A percentile compares a stretch with the other conserved stretches of the same genome.
These are phyloP conservation scores for Marisa cornuarietis DNA, from an alignment of 1,140 invertebrate species.

Conservation along the genomic window DNA sequence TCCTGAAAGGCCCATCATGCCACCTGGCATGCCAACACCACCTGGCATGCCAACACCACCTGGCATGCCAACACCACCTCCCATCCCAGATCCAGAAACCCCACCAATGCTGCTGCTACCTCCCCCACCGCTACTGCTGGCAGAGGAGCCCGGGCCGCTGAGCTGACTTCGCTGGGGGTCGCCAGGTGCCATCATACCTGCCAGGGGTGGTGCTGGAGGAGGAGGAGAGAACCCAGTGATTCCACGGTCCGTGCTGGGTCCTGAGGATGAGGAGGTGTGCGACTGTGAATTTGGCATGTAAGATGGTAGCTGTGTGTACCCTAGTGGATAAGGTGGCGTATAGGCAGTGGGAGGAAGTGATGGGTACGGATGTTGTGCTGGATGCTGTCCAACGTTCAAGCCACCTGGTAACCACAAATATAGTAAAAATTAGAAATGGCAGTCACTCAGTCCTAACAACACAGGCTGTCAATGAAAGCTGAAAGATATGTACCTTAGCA, in stretches of 20 bases:
- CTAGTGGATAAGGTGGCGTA: constrained; percentile 15
- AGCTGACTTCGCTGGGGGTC: background rate
- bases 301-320: constrained; percentile 18
- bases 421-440: no score
- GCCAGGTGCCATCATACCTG: constrained; percentile 5
- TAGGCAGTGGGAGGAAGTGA: constrained; percentile 12
- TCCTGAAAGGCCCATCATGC: background rate
- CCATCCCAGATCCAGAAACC: background rate
- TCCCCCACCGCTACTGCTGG: background rate
- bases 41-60: background rate
- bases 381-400: background rate
- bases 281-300: constrained; percentile 21
- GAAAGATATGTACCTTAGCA: no score
- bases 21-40: background rate
- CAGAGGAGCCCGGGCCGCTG: background rate
- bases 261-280: constrained; percentile 12
- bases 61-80: background rate
- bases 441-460: no score
- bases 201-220: constrained; percentile 12
- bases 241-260: constrained; percentile 15
- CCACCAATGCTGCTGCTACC: background rate
- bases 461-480: no score
- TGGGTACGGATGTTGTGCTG: constrained; percentile 4
- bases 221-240: constrained; percentile 15
- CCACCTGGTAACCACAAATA: constrained; percentile 6